Evolutionary conservation across 2,113 vertebrate genomes (phyloP).

Genomic region (Oreotrochilus melanogaster): DNA sequence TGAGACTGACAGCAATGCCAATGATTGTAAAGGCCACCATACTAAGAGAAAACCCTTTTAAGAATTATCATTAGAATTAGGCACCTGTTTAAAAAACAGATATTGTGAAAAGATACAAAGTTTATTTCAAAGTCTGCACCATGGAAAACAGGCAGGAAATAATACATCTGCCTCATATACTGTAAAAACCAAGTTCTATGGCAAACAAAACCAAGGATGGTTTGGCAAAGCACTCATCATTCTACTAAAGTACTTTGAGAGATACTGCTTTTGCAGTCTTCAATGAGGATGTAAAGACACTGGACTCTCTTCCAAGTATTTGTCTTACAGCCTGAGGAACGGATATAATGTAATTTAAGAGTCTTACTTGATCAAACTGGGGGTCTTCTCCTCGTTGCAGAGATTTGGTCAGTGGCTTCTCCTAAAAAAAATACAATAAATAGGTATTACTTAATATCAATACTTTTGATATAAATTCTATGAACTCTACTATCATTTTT

Average conservation of each 20-base stretch:
- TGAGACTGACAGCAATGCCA: not conserved
- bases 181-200: not conserved
- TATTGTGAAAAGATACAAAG: not conserved
- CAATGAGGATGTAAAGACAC: not conserved
- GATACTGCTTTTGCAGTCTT: not conserved
- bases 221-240: not conserved
- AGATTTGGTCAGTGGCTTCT: conserved; percentile 96
- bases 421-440: conserved; percentile 79
- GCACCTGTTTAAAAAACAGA: fast-evolving
- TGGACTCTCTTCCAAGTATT: not conserved
- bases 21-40: not conserved
- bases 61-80: too few species aligned
- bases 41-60: not conserved
- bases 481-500: not conserved
- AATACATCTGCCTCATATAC: not conserved
- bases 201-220: not conserved
- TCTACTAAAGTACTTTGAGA: not conserved
- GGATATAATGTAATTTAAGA: not conserved
- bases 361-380: conserved; percentile 97
- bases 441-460: not conserved
- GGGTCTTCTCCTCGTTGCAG: conserved; percentile 96
- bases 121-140: not conserved
- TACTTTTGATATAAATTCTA: not conserved
- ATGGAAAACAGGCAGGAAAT: not conserved
- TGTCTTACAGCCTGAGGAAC: not conserved